Conservation (phyloP, 2,797 vertebrate species). For the Tauraco hartlaubi region DNA sequence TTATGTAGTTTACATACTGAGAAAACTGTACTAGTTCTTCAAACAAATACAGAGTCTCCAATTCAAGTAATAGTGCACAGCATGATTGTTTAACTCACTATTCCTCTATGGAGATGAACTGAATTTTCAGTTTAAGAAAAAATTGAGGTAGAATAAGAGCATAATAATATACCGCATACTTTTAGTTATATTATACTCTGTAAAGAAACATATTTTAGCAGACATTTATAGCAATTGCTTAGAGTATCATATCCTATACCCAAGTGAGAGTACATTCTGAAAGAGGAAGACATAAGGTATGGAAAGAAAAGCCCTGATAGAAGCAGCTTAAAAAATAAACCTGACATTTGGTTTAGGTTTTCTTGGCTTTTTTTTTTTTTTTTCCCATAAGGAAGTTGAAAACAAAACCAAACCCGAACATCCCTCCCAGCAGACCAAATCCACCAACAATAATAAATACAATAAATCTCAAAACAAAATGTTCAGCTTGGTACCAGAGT, state of each 20-base stretch:
- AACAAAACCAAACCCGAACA: background rate
- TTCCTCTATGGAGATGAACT: background rate
- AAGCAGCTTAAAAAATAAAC: background rate
- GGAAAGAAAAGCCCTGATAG: background rate
- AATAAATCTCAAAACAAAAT: background rate
- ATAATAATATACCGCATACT: background rate
- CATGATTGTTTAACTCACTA: background rate
- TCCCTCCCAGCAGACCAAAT: background rate
- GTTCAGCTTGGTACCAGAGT: background rate
- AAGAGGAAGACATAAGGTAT: background rate
- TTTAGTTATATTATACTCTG: background rate
- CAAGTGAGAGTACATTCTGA: background rate
- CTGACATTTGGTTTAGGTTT: background rate
- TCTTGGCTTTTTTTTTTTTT: background rate
- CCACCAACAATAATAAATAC: background rate
- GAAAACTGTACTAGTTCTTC: background rate
- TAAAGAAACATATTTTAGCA: background rate
- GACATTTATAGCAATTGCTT: background rate
- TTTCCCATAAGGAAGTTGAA: background rate
- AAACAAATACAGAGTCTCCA: background rate
- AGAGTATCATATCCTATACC: background rate
- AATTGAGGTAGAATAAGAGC: background rate
- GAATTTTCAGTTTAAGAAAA: background rate
- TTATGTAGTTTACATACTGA: background rate
- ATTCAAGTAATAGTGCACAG: background rate